Evolutionary conservation across 2,113 vertebrate species (phyloP).

Genomic region (Bos indicus): DNA sequence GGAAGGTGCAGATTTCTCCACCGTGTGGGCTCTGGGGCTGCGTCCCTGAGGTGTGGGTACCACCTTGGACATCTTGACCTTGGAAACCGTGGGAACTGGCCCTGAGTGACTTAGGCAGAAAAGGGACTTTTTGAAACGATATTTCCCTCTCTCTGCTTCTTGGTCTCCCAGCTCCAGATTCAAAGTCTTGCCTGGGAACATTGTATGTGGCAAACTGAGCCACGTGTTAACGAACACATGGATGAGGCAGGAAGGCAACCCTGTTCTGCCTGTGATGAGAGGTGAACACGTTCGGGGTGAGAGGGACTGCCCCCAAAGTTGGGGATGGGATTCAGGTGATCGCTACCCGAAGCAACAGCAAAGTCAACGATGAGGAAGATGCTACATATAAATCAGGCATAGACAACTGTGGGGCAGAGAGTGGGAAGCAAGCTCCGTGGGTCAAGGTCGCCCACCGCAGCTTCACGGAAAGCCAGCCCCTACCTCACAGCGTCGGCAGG

Average conservation of each 20-base stretch:
- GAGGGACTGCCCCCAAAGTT: background rate
- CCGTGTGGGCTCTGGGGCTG: accelerated
- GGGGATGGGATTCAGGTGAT: background rate
- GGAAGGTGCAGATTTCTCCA: background rate
- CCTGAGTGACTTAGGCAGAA: background rate
- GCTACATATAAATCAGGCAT: too few relatives aligned
- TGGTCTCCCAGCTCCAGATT: background rate
- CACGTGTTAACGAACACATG: background rate
- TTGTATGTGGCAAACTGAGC: background rate
- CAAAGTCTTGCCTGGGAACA: background rate
- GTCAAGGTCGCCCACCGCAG: too few relatives aligned
- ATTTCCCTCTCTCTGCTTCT: background rate
- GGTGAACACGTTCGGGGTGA: background rate
- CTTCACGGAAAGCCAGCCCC: background rate
- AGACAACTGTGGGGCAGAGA: background rate
- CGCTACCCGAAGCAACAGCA: background rate
- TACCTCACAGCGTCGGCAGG: background rate
- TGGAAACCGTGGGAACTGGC: background rate
- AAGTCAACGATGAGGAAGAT: background rate
- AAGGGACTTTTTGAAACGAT: background rate
- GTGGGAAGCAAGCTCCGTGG: background rate
- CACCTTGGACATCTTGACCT: background rate
- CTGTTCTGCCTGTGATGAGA: background rate
- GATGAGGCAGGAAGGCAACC: background rate
- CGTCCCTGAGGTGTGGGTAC: background rate